phyloP scores from a whole-genome alignment of 2,113 vertebrate genomes.

The Bambusicola thoracicus region DNA sequence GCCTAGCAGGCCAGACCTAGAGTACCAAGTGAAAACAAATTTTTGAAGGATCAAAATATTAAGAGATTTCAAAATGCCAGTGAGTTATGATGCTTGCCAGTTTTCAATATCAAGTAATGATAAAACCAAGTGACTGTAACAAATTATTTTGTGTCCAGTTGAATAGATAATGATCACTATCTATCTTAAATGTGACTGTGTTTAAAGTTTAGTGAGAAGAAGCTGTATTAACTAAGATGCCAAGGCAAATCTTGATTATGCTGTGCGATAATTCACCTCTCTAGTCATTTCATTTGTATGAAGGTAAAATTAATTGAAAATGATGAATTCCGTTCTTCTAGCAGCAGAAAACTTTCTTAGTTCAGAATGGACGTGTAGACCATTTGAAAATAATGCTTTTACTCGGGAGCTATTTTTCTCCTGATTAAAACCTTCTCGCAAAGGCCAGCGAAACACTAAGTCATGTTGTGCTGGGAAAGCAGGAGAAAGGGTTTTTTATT shows the following conservation, averaged over 20 bases:
- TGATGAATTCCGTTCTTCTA: background rate
- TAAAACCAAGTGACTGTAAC: slow-evolving; percentile 57
- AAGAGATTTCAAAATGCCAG: slow-evolving; percentile 15
- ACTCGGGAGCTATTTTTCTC: background rate
- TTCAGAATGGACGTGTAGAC: background rate
- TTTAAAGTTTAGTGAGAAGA: background rate
- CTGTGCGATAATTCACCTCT: background rate
- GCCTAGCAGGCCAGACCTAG: background rate
- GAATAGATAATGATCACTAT: slow-evolving; percentile 9
- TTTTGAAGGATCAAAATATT: slow-evolving; percentile 25
- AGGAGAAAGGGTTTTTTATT: background rate
- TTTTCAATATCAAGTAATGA: slow-evolving; percentile 46
- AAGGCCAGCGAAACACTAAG: background rate
- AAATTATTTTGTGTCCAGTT: slow-evolving; percentile 55
- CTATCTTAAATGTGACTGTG: background rate
- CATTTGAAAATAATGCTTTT: background rate
- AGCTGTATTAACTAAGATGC: background rate
- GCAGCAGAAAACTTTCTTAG: background rate
- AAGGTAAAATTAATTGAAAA: background rate
- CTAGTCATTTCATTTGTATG: background rate
- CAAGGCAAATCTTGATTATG: background rate
- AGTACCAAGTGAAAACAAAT: slow-evolving; percentile 20
- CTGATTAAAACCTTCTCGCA: background rate
- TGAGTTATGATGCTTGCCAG: slow-evolving; percentile 49
- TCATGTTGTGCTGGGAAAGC: background rate